Percentiles rank a stretch among this genome's conserved stretches.
Evolutionary conservation across 2,888 invertebrate species (phyloP).

Genomic region (Salpingus planirostris): DNA sequence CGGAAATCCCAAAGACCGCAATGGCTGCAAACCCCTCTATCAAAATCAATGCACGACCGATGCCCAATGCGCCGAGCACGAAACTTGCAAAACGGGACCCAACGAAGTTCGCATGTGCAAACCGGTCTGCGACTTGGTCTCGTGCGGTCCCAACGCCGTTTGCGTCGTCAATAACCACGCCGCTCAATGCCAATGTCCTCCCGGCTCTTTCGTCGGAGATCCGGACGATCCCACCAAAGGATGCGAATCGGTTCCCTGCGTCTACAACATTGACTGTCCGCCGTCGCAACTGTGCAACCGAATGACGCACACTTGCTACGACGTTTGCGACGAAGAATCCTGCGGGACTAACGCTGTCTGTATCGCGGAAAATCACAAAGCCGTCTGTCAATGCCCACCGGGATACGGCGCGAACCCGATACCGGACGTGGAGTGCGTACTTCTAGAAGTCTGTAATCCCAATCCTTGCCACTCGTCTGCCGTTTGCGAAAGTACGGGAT

Average conservation of each 20-base stretch:
- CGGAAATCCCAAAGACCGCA: slow-evolving; percentile 84
- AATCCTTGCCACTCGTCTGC: slow-evolving; percentile 77
- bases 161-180: slow-evolving; percentile 86
- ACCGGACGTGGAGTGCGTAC: slow-evolving; percentile 72
- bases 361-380: slow-evolving; percentile 74
- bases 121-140: slow-evolving; percentile 66
- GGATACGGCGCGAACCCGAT: slow-evolving; percentile 74
- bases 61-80: slow-evolving; percentile 74
- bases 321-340: slow-evolving; percentile 71
- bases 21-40: slow-evolving; percentile 67
- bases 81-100: slow-evolving; percentile 57
- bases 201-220: slow-evolving; percentile 78
- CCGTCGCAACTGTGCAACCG: slow-evolving; percentile 73
- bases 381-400: slow-evolving; percentile 77
- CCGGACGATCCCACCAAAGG: slow-evolving; percentile 68
- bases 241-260: slow-evolving; percentile 73
- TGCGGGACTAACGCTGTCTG: slow-evolving; percentile 86
- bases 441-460: slow-evolving; percentile 61
- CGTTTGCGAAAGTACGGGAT: slow-evolving; percentile 56
- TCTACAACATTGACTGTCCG: slow-evolving; percentile 79
- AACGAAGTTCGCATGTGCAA: slow-evolving; percentile 58
- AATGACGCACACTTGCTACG: slow-evolving; percentile 70
- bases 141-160: slow-evolving; percentile 79
- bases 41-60: slow-evolving; percentile 71
- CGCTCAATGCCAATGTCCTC: slow-evolving; percentile 82